phyloP scores from a whole-genome alignment of 2,888 invertebrate genomes.

The Anaspis maculata region DNA sequence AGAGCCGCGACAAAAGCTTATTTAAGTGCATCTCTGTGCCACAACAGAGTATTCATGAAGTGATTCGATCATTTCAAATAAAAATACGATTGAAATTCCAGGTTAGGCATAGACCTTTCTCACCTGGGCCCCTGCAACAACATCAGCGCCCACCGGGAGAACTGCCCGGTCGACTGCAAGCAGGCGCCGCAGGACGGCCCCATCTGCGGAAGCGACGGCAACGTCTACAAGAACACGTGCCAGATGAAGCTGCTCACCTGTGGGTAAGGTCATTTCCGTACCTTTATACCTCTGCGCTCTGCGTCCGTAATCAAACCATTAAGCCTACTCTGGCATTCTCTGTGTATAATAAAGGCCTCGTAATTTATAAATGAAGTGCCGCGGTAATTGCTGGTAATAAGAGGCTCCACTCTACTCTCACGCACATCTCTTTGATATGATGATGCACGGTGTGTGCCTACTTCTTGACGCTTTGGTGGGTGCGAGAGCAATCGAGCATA shows the following conservation, averaged over 20 bases:
- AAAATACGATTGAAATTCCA: conserved; percentile 27
- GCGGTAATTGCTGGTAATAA: too few species aligned
- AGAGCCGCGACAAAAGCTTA: too few species aligned
- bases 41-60: not conserved
- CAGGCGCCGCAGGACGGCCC: conserved; percentile 83
- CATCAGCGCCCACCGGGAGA: conserved; percentile 75
- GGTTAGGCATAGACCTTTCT: conserved; percentile 54
- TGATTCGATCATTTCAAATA: not conserved
- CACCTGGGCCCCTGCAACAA: conserved; percentile 59
- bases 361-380: too few species aligned
- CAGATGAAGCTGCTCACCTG: conserved; percentile 89
- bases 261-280: conserved; percentile 51
- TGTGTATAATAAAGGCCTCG: too few species aligned
- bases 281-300: not conserved
- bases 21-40: too few species aligned
- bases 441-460: too few species aligned
- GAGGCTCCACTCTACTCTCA: too few species aligned
- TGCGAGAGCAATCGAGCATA: too few species aligned
- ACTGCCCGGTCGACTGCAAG: conserved; percentile 82
- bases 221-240: conserved; percentile 88
- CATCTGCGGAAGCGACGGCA: conserved; percentile 86
- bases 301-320: too few species aligned
- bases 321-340: too few species aligned
- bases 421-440: too few species aligned
- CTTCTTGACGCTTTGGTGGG: too few species aligned